Evolutionary conservation across 2,888 invertebrate species (phyloP).

Genomic region (Mesorhabditis belari): DNA sequence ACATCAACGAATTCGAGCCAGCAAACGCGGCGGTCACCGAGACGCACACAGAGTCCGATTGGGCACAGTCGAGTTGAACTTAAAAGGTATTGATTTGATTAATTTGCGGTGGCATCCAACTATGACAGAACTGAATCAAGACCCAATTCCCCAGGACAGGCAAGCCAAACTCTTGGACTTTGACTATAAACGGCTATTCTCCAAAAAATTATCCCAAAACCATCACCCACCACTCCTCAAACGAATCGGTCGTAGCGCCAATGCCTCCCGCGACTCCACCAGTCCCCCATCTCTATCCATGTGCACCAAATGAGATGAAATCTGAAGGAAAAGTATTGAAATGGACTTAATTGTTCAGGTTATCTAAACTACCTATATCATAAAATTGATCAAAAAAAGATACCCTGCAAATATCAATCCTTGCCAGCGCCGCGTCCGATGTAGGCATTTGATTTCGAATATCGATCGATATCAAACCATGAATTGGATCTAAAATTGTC

Average conservation of each 20-base stretch:
- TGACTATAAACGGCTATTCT: too few relatives aligned
- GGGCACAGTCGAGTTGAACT: not conserved
- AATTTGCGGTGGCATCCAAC: not conserved
- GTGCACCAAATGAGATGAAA: not conserved
- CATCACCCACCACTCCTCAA: conserved; percentile 1
- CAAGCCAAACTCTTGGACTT: too few relatives aligned
- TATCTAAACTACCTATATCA: too few relatives aligned
- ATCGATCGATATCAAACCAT: conserved; percentile 19
- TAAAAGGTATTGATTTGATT: conserved; percentile 3
- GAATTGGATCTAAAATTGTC: conserved; percentile 13
- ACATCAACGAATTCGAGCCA: not conserved
- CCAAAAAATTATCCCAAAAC: too few relatives aligned
- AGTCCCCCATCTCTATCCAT: not conserved
- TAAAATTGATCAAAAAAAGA: conserved; percentile 3
- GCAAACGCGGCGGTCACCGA: conserved; percentile 2
- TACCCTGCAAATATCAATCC: conserved; percentile 21
- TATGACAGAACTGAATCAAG: too few relatives aligned
- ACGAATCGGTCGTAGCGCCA: not conserved
- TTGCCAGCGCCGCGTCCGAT: conserved; percentile 26
- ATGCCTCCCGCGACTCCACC: not conserved
- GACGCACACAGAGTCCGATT: not conserved
- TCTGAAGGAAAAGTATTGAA: too few relatives aligned
- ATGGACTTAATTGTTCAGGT: too few relatives aligned
- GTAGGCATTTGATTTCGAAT: conserved; percentile 19
- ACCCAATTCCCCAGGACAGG: too few relatives aligned